Base-by-base conservation (phyloP, 1,140 invertebrate species). In the Aphidius gifuensis region DNA sequence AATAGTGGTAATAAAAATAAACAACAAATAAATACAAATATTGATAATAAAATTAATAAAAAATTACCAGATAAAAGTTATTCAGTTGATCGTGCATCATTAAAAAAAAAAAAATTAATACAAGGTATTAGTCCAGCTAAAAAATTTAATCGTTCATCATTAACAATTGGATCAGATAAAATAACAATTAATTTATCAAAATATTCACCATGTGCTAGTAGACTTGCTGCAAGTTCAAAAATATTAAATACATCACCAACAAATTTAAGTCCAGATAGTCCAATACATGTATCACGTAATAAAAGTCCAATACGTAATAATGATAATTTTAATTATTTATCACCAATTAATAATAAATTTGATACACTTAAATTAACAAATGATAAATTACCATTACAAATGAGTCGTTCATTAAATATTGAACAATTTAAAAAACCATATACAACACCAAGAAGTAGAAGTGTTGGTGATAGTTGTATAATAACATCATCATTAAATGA, bases 181-280 rank as follows among this genome's bases (percentile, higher is more conserved):
- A 73, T 76, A 21, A 71, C 68, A n/a, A 67, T 78, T 32, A 80
- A 77, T 59, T 47, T 80, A 44, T 79, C 78, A 38, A 80, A 80
- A 61, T 80, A 79, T 60, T 81, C 80, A n/a, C 80, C 80, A 0
- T 80, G 79, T 49, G 79, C 80, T 5, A 78, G 77, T 46, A 71
- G 80, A 32, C 64, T 81, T 2, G 79, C 79, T 2, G 77, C 80
- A 0, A 76, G 78, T 51, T 80, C 80, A 6, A 81, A 80, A 54
- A 80, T 80, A 40, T 61, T 81, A 1, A 55, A 55, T 55, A 78
- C 60, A 60, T 65, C 58, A 47, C 66, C 40, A 9, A 58, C 61
- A 11, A 39, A 47, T 7, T 48, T 44, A 4, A 74, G 68, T 61
- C 74, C 70, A 0, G 76, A 78, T 6, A 79, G 77, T 67, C 78